Evolutionary conservation across 2,888 invertebrate genomes (phyloP).

Genomic region (Drosophila melanosoma): DNA sequence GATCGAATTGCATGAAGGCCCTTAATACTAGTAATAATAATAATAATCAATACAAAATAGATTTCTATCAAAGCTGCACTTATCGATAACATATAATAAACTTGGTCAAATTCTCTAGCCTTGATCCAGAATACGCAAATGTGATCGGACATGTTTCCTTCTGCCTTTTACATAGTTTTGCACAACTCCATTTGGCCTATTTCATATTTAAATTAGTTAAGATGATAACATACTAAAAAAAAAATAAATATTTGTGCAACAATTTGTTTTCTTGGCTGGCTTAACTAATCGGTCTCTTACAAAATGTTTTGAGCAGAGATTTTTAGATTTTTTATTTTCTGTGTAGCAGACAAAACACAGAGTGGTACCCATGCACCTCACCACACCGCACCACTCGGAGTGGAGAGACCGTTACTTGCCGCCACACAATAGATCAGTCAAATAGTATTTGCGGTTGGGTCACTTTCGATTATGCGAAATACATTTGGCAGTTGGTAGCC

Average conservation of each 20-base stretch:
- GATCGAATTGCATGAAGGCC: neutral
- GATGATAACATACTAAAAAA: neutral
- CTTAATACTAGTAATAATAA: too few species aligned
- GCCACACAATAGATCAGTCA: conserved; percentile 65
- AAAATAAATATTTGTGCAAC: neutral
- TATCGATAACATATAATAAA: neutral
- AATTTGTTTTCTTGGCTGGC: neutral
- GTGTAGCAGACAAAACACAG: neutral
- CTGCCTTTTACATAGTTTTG: neutral
- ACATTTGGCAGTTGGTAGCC: conserved; percentile 75
- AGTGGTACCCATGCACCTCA: neutral
- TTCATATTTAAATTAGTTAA: neutral
- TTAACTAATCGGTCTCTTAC: neutral
- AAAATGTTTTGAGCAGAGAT: neutral
- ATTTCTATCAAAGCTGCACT: neutral
- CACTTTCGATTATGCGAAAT: conserved; percentile 80
- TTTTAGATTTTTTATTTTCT: neutral
- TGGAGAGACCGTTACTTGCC: conserved; percentile 30
- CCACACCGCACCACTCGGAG: neutral
- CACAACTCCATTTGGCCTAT: neutral
- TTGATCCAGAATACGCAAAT: neutral
- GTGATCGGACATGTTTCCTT: neutral
- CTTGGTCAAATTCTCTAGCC: neutral
- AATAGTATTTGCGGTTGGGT: conserved; percentile 76
- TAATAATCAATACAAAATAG: neutral